A percentile compares a stretch with the other conserved stretches of the same genome.
phyloP scores from a whole-genome alignment of 1,140 invertebrate genomes.

The Cepaea nemoralis region DNA sequence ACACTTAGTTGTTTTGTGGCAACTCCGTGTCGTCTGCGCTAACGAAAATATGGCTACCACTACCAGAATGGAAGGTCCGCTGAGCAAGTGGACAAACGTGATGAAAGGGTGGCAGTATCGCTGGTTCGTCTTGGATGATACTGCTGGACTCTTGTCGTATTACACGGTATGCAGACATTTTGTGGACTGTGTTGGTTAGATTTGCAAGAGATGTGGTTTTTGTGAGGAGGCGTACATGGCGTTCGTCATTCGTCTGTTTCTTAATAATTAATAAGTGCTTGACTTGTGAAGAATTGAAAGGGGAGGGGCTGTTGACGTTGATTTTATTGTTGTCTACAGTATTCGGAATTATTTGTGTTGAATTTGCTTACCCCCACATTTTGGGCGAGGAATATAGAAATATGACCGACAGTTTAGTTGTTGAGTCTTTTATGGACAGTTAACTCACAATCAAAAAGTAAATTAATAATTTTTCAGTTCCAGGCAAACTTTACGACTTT shows the following conservation, averaged over 20 bases:
- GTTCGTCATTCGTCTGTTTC: no score
- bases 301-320: background rate
- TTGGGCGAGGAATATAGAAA: no score
- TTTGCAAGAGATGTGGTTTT: background rate
- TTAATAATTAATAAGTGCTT: no score
- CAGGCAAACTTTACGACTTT: no score
- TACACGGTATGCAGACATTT: slow-evolving; percentile 83
- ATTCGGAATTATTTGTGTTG: no score
- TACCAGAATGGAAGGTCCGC: slow-evolving; percentile 87
- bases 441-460: no score
- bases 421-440: no score
- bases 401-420: no score
- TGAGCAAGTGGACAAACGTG: slow-evolving; percentile 99
- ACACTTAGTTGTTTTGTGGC: background rate
- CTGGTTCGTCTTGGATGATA: slow-evolving; percentile 98
- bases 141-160: slow-evolving; percentile 93
- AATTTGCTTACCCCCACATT: no score
- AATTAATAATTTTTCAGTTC: no score
- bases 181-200: background rate
- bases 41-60: background rate
- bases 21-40: background rate
- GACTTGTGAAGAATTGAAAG: background rate
- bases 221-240: no score
- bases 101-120: slow-evolving; percentile 99
- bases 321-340: no score